A percentile compares a stretch with the other conserved stretches of the same genome.
These are phyloP conservation scores for Labeo rohita DNA, from an alignment of 2,113 vertebrate genomes.

Conservation along the genomic window DNA sequence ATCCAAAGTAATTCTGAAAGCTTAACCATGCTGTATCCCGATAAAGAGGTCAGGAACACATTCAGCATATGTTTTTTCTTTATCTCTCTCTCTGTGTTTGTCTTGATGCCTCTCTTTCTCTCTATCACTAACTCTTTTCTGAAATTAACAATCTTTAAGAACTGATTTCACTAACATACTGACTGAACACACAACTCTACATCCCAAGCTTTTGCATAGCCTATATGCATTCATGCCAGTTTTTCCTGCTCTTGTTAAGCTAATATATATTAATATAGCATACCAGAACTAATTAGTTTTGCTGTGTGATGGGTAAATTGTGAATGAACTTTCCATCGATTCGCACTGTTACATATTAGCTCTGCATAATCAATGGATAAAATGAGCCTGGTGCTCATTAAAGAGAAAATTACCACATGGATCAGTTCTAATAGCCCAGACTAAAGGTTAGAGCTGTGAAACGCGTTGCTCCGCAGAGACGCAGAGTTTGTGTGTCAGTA, in stretches of 20 bases:
- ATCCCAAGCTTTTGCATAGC: not conserved
- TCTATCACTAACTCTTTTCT: not conserved
- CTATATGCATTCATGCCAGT: not conserved
- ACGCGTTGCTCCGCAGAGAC: constrained; percentile 33
- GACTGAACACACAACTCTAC: not conserved
- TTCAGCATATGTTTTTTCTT: constrained; percentile 20
- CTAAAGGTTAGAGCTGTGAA: constrained; percentile 42
- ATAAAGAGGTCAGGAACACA: constrained; percentile 17
- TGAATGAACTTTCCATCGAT: constrained; percentile 72
- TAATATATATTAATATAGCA: constrained; percentile 52
- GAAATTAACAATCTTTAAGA: not conserved
- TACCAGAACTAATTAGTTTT: constrained; percentile 72
- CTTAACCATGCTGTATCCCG: constrained; percentile 3
- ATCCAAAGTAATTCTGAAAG: constrained; percentile 17
- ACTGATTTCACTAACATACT: not conserved
- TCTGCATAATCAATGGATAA: constrained; percentile 78
- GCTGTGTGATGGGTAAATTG: constrained; percentile 69
- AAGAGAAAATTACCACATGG: constrained; percentile 54
- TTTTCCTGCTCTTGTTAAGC: constrained; percentile 32
- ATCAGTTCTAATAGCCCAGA: constrained; percentile 44
- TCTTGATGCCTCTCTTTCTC: constrained; percentile 51
- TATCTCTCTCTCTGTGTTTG: not conserved
- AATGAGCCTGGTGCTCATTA: constrained; percentile 64
- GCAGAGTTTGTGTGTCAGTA: constrained; percentile 3
- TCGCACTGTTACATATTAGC: constrained; percentile 74